These are phyloP conservation scores for Phragmatobia fuliginosa DNA, from an alignment of 2,888 invertebrate species.

Conservation along the genomic window DNA sequence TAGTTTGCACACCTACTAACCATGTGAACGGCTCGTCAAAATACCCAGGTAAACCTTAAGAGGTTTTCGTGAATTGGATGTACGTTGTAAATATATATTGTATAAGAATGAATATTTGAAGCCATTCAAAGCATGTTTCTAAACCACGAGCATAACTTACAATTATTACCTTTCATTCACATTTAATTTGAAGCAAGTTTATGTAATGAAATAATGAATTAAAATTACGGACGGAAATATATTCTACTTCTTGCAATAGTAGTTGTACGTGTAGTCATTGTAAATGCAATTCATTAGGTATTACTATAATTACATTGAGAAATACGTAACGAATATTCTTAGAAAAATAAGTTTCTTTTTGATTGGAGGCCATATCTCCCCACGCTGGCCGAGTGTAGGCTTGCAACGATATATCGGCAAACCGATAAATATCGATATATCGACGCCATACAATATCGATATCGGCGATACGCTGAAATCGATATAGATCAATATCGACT, in stretches of 20 bases:
- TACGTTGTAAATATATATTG: no score
- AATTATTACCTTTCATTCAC: not conserved
- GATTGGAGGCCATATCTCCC: no score
- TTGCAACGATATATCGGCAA: no score
- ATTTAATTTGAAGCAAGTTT: slow-evolving; percentile 6
- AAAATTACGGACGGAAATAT: slow-evolving; percentile 7
- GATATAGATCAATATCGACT: no score
- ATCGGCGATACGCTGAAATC: no score
- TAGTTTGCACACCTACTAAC: no score
- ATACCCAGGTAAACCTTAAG: no score
- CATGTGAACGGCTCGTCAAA: no score
- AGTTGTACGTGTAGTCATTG: not conserved
- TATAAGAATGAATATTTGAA: not conserved
- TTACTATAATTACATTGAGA: not conserved
- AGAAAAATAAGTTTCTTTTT: not conserved
- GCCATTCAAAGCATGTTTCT: not conserved
- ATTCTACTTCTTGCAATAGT: not conserved
- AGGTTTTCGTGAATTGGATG: no score
- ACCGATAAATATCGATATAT: no score
- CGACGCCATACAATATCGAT: no score
- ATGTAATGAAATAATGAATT: slow-evolving; percentile 7
- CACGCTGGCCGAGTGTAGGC: no score
- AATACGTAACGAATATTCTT: not conserved
- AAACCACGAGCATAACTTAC: not conserved
- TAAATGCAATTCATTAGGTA: slow-evolving; percentile 10